Evolutionary conservation across 2,113 vertebrate genomes (phyloP), one percentile per base, ranked within the genome.

Genomic region (Tangachromis dhanisi): DNA sequence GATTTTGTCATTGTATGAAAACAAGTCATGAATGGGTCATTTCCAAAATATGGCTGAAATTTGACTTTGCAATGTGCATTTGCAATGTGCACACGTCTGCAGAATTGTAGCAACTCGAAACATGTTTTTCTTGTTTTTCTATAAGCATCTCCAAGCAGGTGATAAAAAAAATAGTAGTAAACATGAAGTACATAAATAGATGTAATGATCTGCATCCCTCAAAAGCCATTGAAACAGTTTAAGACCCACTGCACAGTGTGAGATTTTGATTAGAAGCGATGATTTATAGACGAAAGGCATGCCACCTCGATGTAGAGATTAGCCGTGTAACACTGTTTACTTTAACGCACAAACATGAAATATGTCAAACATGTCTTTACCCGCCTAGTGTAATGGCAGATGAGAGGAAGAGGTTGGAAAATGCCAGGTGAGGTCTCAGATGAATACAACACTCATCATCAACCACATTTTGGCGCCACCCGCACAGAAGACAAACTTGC

Each of bases 331-430:
- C 71, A 87, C 79, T 54, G 61, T 92, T 93, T 92, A 89, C 59
- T 92, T 89, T 88, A 40, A 89, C 5, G 21, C 55, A 80, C 49
- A 84, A 91, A 87, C 63, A 87, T 83, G 45, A 86, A 76, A 85
- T 92, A 54, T 71, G 49, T 89, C 33, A 84, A 81, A 89, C 85
- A 1, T 88, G 92, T 91, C 49, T 87, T 83, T 66, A 87, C 92
- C 14, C 90, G 92, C 57, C 68, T 21, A 63, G 10, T 71, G 11
- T 84, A 84, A 80, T 1, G 59, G 78, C 16, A 83, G 51, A 87
- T 84, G 55, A 82, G 51, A 82, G 49, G 76, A 40, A 80, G 51
- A 51, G 47, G 29, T 53, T 33, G 24, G n/a, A 85, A 86, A 83
- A 92, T 88, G 85, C 66, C 42, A 76, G 80, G 16, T 45, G 55